Conservation (phyloP, 2,113 vertebrate species). For the Bungarus multicinctus region DNA sequence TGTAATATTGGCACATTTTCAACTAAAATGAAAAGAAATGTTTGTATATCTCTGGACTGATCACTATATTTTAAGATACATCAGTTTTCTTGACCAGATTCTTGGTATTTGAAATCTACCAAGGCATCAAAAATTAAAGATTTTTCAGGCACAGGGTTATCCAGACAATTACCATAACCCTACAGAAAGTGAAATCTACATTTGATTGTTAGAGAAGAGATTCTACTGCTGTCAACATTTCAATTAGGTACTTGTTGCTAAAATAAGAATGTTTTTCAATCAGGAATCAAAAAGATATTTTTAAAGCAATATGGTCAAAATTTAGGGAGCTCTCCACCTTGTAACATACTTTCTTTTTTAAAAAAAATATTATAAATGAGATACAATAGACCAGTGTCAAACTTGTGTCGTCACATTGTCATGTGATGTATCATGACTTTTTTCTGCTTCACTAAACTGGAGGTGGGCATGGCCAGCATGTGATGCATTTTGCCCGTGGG, state of each 20-base stretch:
- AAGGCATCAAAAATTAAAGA: not conserved
- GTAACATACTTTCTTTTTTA: not conserved
- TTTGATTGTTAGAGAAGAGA: not conserved
- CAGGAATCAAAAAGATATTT: not conserved
- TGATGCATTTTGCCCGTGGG: no score
- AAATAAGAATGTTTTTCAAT: not conserved
- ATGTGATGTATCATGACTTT: no score
- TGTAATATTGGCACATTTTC: not conserved
- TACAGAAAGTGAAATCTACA: not conserved
- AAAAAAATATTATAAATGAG: not conserved
- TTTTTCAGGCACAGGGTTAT: not conserved
- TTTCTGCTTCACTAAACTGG: no score
- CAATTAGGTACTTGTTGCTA: not conserved
- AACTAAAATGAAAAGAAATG: not conserved
- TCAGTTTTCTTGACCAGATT: not conserved
- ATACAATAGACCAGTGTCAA: not conserved
- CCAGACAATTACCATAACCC: not conserved
- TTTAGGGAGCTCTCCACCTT: not conserved
- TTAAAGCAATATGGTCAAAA: not conserved
- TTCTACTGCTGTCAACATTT: not conserved
- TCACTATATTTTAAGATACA: not conserved
- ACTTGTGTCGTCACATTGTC: no score
- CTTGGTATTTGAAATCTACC: not conserved
- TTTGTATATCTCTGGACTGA: not conserved
- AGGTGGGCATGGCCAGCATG: no score